A percentile compares a stretch with the other conserved stretches of the same genome.
Evolutionary conservation across 1,140 invertebrate genomes (phyloP).

Genomic region (Euura lappo): DNA sequence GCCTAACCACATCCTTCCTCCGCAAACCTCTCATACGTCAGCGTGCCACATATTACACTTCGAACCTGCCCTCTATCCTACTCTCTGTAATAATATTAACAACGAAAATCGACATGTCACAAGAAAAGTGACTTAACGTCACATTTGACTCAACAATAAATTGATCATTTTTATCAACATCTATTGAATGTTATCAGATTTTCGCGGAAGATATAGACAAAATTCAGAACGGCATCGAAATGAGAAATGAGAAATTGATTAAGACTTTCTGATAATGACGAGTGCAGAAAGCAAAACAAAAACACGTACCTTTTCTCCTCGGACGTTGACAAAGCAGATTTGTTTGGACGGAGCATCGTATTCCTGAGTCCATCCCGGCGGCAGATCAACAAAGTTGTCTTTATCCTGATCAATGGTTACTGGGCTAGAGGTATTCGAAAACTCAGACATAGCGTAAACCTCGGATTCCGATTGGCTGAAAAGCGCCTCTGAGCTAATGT

Average conservation of each 20-base stretch:
- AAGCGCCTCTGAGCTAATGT: slow-evolving; percentile 31
- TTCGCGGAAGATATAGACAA: too few species aligned
- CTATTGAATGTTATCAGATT: too few species aligned
- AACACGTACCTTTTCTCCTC: slow-evolving; percentile 40
- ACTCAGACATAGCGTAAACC: slow-evolving; percentile 30
- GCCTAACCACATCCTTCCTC: background rate
- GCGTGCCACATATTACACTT: background rate
- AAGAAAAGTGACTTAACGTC: too few species aligned
- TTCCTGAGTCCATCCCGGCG: slow-evolving; percentile 44
- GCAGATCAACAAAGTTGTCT: slow-evolving; percentile 44
- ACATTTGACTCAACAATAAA: too few species aligned
- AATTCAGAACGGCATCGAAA: too few species aligned
- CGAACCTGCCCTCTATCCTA: too few species aligned
- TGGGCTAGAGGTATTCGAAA: slow-evolving; percentile 31
- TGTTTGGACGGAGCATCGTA: slow-evolving; percentile 43
- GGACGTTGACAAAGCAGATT: slow-evolving; percentile 44
- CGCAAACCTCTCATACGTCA: background rate
- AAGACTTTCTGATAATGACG: too few species aligned
- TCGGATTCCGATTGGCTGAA: slow-evolving; percentile 33
- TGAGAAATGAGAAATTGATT: too few species aligned
- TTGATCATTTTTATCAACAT: too few species aligned
- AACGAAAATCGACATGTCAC: too few species aligned
- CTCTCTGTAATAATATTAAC: too few species aligned
- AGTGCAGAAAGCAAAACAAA: too few species aligned
- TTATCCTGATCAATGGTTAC: slow-evolving; percentile 24